Percentiles rank a stretch among this genome's conserved stretches.
Evolutionary conservation across 2,113 vertebrate species (phyloP).

Genomic region (Elgaria multicarinata): DNA sequence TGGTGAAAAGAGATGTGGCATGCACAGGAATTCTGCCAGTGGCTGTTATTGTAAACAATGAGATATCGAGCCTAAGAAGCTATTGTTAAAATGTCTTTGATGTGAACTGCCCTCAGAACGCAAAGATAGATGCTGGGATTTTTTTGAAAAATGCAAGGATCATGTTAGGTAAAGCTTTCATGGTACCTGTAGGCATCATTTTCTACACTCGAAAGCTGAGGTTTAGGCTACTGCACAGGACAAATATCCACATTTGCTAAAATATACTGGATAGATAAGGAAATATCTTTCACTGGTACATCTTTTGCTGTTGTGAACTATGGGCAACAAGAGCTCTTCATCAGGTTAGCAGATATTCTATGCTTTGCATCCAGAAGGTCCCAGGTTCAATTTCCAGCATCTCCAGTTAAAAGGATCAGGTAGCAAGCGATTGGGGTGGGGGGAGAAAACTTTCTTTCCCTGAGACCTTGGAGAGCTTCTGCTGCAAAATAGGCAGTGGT

Average conservation of each 20-base stretch:
- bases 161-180: constrained; percentile 36
- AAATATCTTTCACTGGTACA: neutral
- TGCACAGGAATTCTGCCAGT: neutral
- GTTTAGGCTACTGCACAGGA: accelerated
- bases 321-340: neutral
- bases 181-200: constrained; percentile 11
- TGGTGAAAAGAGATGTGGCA: constrained; percentile 8
- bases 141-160: constrained; percentile 24
- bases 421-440: too few relatives aligned
- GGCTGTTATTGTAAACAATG: constrained; percentile 37
- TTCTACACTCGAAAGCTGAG: neutral
- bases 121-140: constrained; percentile 40
- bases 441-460: too few relatives aligned
- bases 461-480: neutral
- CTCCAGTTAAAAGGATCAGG: too few relatives aligned
- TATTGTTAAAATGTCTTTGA: constrained; percentile 28
- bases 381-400: too few relatives aligned
- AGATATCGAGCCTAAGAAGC: constrained; percentile 39
- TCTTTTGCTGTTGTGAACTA: neutral
- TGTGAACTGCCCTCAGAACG: neutral
- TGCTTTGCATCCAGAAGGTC: too few relatives aligned
- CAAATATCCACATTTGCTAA: neutral
- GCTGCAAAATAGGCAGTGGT: too few relatives aligned
- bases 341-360: neutral
- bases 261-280: neutral